Evolutionary conservation across 2,888 invertebrate genomes (phyloP).

Genomic region (Pyrocoelia pectoralis): DNA sequence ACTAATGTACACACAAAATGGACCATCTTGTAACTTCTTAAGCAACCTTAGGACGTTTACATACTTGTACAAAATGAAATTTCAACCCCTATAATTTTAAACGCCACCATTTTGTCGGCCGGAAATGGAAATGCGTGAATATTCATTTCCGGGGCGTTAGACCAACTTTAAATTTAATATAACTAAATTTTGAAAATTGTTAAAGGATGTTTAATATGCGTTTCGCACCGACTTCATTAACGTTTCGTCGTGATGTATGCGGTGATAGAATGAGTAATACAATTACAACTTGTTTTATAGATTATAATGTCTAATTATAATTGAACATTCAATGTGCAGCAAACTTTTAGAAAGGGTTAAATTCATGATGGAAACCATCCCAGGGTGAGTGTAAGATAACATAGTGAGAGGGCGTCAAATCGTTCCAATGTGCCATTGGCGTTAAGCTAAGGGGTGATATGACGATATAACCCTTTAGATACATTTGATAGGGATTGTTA

Average conservation of each 20-base stretch:
- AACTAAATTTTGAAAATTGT: conserved; percentile 40
- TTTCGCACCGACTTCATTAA: conserved; percentile 17
- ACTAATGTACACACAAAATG: conserved; percentile 24
- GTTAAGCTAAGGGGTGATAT: conserved; percentile 51
- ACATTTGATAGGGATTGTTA: conserved; percentile 57
- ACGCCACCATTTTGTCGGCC: conserved; percentile 40
- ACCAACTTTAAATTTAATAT: conserved; percentile 41
- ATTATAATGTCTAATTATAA: conserved; percentile 41
- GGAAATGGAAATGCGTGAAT: conserved; percentile 47
- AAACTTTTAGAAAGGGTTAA: conserved; percentile 50
- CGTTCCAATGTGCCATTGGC: conserved; percentile 54
- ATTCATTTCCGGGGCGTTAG: conserved; percentile 44
- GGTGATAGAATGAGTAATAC: conserved; percentile 3
- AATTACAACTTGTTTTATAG: conserved; percentile 25
- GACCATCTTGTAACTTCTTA: conserved; percentile 28
- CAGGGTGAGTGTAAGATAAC: conserved; percentile 55
- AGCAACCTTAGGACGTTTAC: conserved; percentile 17
- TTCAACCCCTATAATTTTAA: conserved; percentile 36
- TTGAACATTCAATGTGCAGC: conserved; percentile 40
- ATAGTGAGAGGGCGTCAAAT: conserved; percentile 56
- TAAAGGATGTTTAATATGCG: conserved; percentile 24
- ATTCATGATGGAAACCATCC: conserved; percentile 53
- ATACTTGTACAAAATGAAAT: conserved; percentile 30
- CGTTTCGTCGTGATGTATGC: conserved; percentile 10
- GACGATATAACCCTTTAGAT: conserved; percentile 54